Evolutionary conservation across 2,888 invertebrate genomes (phyloP).

Genomic region (Mayetiola destructor): DNA sequence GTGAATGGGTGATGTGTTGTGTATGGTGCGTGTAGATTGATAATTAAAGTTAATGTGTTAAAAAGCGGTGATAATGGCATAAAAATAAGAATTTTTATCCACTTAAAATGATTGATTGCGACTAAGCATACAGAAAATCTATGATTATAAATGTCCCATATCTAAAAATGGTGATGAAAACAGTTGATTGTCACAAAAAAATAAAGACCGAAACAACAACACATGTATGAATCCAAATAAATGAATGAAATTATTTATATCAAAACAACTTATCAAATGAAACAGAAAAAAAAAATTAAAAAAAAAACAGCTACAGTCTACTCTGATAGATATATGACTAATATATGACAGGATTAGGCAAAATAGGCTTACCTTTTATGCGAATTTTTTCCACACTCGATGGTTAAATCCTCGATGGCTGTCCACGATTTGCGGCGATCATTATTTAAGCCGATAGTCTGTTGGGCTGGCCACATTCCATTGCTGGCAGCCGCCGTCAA

Average conservation of each 20-base stretch:
- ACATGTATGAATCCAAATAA: not conserved
- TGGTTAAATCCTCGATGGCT: slow-evolving; percentile 57
- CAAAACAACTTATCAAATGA: too few relatives aligned
- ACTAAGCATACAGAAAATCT: not conserved
- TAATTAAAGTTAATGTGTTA: not conserved
- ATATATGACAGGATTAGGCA: not conserved
- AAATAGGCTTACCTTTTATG: slow-evolving; percentile 38
- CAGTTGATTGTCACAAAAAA: not conserved
- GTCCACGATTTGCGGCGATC: slow-evolving; percentile 70
- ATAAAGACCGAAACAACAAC: not conserved
- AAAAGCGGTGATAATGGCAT: not conserved
- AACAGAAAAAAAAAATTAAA: not conserved
- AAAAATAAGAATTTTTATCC: not conserved
- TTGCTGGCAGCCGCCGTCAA: slow-evolving; percentile 25
- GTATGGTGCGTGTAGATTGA: not conserved
- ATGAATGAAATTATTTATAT: too few relatives aligned
- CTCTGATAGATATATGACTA: too few relatives aligned
- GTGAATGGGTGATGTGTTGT: not conserved
- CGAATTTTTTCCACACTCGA: slow-evolving; percentile 41
- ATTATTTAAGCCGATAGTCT: slow-evolving; percentile 27
- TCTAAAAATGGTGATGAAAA: not conserved
- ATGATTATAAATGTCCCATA: not conserved
- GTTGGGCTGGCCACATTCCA: slow-evolving; percentile 32
- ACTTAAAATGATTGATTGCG: not conserved
- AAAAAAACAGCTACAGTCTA: not conserved